phyloP scores from a whole-genome alignment of 1,140 invertebrate genomes.

The Eufriesea mexicana region DNA sequence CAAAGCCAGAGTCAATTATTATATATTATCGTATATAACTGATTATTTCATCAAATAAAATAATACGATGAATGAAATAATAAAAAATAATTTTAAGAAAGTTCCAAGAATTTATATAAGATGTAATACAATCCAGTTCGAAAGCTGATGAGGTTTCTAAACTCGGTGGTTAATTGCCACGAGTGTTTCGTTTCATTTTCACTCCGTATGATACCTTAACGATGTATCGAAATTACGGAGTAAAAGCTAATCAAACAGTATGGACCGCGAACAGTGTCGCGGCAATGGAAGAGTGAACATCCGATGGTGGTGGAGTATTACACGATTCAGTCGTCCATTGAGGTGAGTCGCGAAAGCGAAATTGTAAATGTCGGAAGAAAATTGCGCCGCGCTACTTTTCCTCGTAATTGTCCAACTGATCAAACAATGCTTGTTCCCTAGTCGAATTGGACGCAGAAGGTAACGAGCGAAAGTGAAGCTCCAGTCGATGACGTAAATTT shows the following conservation, averaged over 20 bases:
- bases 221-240: neutral
- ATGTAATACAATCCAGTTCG: neutral
- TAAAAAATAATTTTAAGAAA: neutral
- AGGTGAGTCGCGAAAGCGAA: constrained; percentile 54
- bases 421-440: constrained; percentile 15
- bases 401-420: constrained; percentile 30
- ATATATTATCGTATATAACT: too few relatives aligned
- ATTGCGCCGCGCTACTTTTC: constrained; percentile 46
- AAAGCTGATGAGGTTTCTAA: constrained; percentile 8
- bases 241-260: neutral
- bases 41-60: too few relatives aligned
- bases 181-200: neutral
- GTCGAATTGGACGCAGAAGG: neutral
- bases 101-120: neutral
- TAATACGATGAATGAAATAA: too few relatives aligned
- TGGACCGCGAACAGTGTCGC: neutral
- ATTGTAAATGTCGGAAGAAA: constrained; percentile 47
- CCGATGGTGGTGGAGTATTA: constrained; percentile 18
- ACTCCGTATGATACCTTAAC: neutral
- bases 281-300: constrained; percentile 31
- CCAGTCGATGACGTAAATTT: neutral
- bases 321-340: constrained; percentile 17
- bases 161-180: neutral
- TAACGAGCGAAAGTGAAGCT: neutral
- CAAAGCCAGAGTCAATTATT: too few relatives aligned